Evolutionary conservation across 2,888 invertebrate genomes (phyloP), one percentile per base, ranked within the genome.

Genomic region (Lochmaea crataegi): DNA sequence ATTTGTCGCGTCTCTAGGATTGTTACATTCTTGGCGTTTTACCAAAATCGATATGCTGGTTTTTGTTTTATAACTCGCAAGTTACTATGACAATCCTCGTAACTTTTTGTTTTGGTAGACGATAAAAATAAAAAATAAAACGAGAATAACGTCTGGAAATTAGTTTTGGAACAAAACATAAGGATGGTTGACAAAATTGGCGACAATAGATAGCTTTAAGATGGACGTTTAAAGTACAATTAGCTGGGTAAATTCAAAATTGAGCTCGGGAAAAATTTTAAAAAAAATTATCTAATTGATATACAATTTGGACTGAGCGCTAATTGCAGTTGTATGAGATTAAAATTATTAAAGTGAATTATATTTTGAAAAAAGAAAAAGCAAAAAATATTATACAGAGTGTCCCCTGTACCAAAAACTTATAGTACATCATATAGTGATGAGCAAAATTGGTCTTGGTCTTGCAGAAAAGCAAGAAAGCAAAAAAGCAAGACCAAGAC

Each of bases 101-200:
- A 56, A 69, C 58, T 73, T 73, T 65, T 69, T 73, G 68, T 73
- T 68, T 73, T 53, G 10, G 72, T 66, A 66, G 73, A 73, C 72
- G 68, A 68, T 53, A 51, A 61, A 69, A 73, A 69, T 66, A 73
- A 61, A 65, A 22, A n/a, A n/a, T n/a, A n/a, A 51, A 73, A 2
- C 2, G 45, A 38, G 32, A 7, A 6, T 45, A n/a, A 16, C 60
- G 65, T 70, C 70, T 65, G 45, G 65, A 65, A 42, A 45, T 58
- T 70, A 67, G 57, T 67, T 66, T 67, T 57, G 41, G 10, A 66
- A 66, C 45, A 42, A 32, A 58, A n/a, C 51, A 67, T 45, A 67
- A n/a, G 58, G 58, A 67, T 11, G 38, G 48, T n/a, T 7, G 9
- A 16, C 38, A 12, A 65, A 65, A 65, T 45, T 64, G 45, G 26